Percentiles rank a stretch among this genome's conserved stretches.
Evolutionary conservation across 2,113 vertebrate species (phyloP).

Genomic region (Apodemus sylvaticus): DNA sequence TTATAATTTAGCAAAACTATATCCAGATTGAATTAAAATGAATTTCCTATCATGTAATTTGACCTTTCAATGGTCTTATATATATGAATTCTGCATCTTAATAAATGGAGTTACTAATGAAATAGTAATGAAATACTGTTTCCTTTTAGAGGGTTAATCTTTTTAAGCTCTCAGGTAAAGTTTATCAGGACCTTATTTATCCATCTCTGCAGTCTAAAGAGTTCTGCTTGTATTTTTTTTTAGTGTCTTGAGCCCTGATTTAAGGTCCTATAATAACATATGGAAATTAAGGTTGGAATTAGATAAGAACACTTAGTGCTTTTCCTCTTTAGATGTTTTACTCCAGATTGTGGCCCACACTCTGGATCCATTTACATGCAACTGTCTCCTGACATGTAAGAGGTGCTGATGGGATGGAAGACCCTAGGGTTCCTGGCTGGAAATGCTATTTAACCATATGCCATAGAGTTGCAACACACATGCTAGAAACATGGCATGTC

Average conservation of each 20-base stretch:
- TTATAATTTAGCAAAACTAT: not conserved
- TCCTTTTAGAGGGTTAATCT: not conserved
- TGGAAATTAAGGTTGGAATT: not conserved
- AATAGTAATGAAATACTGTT: slow-evolving; percentile 12
- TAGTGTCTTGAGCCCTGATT: not conserved
- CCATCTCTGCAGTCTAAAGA: not conserved
- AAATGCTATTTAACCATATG: not conserved
- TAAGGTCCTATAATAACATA: not conserved
- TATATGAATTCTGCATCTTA: not conserved
- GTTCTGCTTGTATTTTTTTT: not conserved
- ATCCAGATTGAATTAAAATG: not conserved
- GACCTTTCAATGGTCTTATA: not conserved
- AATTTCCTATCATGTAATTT: not conserved
- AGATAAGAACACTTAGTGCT: not conserved
- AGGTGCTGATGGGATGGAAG: not conserved
- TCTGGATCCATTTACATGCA: not conserved
- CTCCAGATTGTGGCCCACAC: not conserved
- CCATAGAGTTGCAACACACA: not conserved
- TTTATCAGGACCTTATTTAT: not conserved
- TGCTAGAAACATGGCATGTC: not conserved
- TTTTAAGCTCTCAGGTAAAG: not conserved
- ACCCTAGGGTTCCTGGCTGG: not conserved
- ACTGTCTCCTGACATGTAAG: not conserved
- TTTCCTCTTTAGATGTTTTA: not conserved
- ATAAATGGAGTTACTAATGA: not conserved